Evolutionary conservation across 2,113 vertebrate species (phyloP).

Genomic region (Scopus umbretta): DNA sequence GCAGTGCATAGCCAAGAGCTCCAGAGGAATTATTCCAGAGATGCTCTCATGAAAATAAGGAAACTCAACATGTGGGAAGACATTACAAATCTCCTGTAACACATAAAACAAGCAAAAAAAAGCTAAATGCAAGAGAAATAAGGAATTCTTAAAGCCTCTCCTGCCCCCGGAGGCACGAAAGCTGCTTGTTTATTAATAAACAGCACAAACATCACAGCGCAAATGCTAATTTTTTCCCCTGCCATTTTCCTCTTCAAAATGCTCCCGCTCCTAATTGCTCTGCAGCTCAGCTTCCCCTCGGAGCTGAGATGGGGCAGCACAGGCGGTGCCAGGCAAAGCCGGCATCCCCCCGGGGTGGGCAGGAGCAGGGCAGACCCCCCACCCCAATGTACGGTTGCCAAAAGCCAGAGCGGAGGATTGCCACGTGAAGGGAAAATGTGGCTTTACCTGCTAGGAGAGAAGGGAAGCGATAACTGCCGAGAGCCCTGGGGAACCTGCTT

Average conservation of each 20-base stretch:
- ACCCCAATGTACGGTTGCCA: background rate
- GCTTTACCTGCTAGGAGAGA: background rate
- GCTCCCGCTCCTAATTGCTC: background rate
- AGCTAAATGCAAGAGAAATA: background rate
- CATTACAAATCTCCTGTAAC: slow-evolving; percentile 51
- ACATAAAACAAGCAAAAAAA: slow-evolving; percentile 18
- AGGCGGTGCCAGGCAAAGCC: background rate
- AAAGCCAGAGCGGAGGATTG: background rate
- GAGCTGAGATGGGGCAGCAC: fast-evolving
- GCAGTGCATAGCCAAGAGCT: background rate
- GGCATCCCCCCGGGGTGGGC: background rate
- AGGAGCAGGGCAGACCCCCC: background rate
- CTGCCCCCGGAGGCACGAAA: background rate
- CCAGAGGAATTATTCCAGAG: slow-evolving; percentile 41
- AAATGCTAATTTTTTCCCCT: slow-evolving; percentile 31
- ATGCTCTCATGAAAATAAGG: slow-evolving; percentile 32
- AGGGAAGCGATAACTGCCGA: background rate
- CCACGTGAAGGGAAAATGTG: background rate
- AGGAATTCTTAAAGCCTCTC: slow-evolving; percentile 12
- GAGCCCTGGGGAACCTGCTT: background rate
- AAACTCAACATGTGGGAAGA: slow-evolving; percentile 56
- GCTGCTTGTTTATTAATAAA: slow-evolving; percentile 51
- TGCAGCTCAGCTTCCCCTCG: background rate
- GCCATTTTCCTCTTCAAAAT: slow-evolving; percentile 24
- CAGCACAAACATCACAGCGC: slow-evolving; percentile 2